A percentile compares a stretch with the other conserved stretches of the same genome.
These are phyloP conservation scores for Fragum fragum DNA, from an alignment of 2,888 invertebrate genomes.

Conservation along the genomic window DNA sequence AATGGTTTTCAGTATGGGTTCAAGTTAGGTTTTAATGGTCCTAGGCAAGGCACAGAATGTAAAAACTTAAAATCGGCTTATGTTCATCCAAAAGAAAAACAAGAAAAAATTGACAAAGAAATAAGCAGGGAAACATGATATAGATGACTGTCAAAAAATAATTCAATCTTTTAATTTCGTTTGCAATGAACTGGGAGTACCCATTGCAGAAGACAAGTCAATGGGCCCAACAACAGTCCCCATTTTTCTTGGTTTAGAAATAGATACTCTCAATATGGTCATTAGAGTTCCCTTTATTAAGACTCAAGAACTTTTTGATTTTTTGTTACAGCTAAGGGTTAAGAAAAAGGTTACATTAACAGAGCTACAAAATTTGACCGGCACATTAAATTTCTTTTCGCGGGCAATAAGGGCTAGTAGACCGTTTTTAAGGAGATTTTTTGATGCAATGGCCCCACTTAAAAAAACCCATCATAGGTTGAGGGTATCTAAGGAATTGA, in stretches of 20 bases:
- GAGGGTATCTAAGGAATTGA: conserved; percentile 25
- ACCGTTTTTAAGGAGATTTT: conserved; percentile 42
- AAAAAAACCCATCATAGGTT: conserved; percentile 30
- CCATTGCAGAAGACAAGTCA: conserved; percentile 9
- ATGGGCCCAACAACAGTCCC: conserved; percentile 29
- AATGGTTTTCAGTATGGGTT: too few relatives aligned
- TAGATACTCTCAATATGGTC: conserved; percentile 40
- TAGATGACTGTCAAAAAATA: conserved; percentile 1
- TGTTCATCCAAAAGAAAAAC: too few relatives aligned
- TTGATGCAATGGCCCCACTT: conserved; percentile 18
- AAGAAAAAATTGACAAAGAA: too few relatives aligned
- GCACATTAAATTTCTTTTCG: conserved; percentile 38
- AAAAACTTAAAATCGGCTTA: too few relatives aligned
- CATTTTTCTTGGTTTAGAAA: conserved; percentile 44
- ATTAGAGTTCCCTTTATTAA: conserved; percentile 42
- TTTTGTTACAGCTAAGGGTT: not conserved
- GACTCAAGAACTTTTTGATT: conserved; percentile 4
- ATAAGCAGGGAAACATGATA: conserved; percentile 1
- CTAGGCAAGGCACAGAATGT: too few relatives aligned
- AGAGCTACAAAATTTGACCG: conserved; percentile 43
- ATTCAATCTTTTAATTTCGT: conserved; percentile 38
- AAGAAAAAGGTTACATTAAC: conserved; percentile 36
- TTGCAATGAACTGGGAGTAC: not conserved
- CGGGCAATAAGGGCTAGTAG: conserved; percentile 39
- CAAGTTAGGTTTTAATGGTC: too few relatives aligned